Evolutionary conservation across 1,140 invertebrate genomes (phyloP), one percentile per base, ranked within the genome.

Genomic region (Drosophila guanche): DNA sequence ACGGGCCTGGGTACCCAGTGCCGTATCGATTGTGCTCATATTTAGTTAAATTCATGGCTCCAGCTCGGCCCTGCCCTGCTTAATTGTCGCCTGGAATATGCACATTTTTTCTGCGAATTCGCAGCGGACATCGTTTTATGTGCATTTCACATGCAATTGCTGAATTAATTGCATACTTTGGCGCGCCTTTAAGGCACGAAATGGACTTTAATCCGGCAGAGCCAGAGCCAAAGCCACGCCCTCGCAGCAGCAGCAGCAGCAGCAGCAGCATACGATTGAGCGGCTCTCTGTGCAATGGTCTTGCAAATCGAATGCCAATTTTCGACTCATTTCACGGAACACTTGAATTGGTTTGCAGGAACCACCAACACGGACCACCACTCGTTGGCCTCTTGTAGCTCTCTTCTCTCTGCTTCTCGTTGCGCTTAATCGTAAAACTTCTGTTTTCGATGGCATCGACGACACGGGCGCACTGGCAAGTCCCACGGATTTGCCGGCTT

Each of bases 261-360:
- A 37, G 33, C 33, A 5, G 25, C 40, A 27, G 43, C 29, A 53
- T 29, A 62, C 65, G 50, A 68, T 63, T 22, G 42, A 5, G 48
- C 23, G 63, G 16, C 16, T 20, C 69, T 41, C 29, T 88, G 88
- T 88, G 83, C 88, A 90, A 80, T 90, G 76, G 88, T 88, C 88
- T 83, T 65, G 79, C 80, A 90, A 90, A 90, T 90, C 84, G 88
- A 90, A 90, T 90, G 88, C 78, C 88, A 85, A 90, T 90, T 90
- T 81, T 84, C 79, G 79, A 90, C 73, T 90, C 83, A 90, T 90
- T 90, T 90, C 89, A 90, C 88, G 88, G 81, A 90, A 90, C 88
- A 90, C 81, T 90, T 89, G 79, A 85, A 89, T 70, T 89, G 68
- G 68, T 74, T 79, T 83, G 70, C 70, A 57, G 66, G 14, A 81